These are phyloP conservation scores for Zoanthus sansibaricus DNA, from an alignment of 92 coral and sea anemone species.

Conservation along the genomic window DNA sequence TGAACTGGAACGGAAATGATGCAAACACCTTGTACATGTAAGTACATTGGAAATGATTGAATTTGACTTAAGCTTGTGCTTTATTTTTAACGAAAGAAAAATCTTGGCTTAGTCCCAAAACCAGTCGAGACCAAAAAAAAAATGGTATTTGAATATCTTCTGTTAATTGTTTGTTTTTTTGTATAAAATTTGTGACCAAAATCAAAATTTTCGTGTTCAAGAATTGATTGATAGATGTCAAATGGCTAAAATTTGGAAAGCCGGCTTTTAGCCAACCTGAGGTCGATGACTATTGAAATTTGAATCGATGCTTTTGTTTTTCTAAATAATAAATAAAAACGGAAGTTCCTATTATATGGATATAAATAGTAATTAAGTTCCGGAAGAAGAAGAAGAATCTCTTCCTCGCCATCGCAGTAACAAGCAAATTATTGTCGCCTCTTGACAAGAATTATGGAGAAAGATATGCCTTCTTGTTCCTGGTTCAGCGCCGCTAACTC, in stretches of 20 bases:
- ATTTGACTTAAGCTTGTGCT: not conserved
- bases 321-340: constrained; percentile 1
- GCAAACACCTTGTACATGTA: not conserved
- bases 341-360: not conserved
- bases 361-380: constrained; percentile 10
- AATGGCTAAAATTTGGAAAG: not conserved
- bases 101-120: no score
- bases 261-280: constrained; percentile 5
- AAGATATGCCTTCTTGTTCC: not conserved
- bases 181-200: constrained; percentile 5
- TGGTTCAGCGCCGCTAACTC: not conserved
- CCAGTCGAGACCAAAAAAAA: not conserved
- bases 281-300: constrained; percentile 23
- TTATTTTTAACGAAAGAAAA: not conserved
- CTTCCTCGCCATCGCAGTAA: not conserved
- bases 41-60: not conserved
- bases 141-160: not conserved
- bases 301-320: constrained; percentile 26
- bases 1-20: not conserved
- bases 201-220: constrained; percentile 68
- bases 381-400: constrained; percentile 10
- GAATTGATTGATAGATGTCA: constrained; percentile 74
- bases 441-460: not conserved
- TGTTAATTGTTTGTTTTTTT: not conserved
- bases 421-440: not conserved